Evolutionary conservation across 2,888 invertebrate species (phyloP), one percentile per base, ranked within the genome.

Genomic region (Rhodophaea formosa): DNA sequence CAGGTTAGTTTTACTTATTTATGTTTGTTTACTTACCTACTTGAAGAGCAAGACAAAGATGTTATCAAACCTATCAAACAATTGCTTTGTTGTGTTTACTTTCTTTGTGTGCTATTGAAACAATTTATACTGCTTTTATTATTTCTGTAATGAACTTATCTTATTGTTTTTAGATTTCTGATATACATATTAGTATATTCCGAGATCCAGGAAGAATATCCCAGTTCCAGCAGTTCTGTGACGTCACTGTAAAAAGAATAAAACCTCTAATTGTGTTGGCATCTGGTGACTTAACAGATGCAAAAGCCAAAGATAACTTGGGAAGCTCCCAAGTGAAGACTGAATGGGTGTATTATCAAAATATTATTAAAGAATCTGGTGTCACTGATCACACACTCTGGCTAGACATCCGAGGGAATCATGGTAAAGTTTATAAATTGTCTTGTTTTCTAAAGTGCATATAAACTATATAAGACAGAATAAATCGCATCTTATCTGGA

Each of bases 341-440:
- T 63, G 98, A 98, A 87, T 98, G 98, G 98, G 80, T 94, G 63
- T 92, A 93, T 68, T 98, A 98, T 79, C 91, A 93, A 67, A 92
- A 94, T 71, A 92, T 95, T 62, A 88, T 97, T 35, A 88, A 93
- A 52, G 94, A 95, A 65, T 93, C 94, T 46, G 92, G 93, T 68
- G 93, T 96, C 23, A 88, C 89, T 53, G 89, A 94, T 45, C 93
- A 93, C 74, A 96, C 96, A 2, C 85, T 93, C 32, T 98, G 97
- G 97, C 87, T 98, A 61, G 98, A 98, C 87, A 95, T 97, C 63
- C 92, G 97, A 82, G 98, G 98, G 81, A 97, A 97, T 92, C 97
- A 97, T 93, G 97, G 97, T 96, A 89, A 80, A 75, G 62, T 53
- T 14, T 49, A 42, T 49, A 15, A 54, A 39, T 17, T 17, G 30